phyloP scores from a whole-genome alignment of 2,797 vertebrate genomes.

The Sebastes nivosus region DNA sequence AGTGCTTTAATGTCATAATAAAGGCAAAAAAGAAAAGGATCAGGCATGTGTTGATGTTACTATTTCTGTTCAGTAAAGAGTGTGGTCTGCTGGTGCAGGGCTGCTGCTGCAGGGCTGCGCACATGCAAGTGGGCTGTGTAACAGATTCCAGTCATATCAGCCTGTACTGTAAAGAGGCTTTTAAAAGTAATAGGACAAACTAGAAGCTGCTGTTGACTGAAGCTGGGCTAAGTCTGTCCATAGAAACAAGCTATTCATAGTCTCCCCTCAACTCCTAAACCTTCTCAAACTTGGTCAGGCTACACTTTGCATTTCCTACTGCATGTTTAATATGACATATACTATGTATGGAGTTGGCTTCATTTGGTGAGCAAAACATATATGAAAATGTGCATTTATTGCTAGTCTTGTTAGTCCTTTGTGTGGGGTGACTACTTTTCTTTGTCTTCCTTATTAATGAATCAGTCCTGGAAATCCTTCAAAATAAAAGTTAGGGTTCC shows the following conservation, averaged over 20 bases:
- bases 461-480: neutral
- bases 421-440: neutral
- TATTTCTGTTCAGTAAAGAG: conserved; percentile 27
- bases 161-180: conserved; percentile 48
- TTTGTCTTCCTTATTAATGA: neutral
- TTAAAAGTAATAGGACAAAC: conserved; percentile 67
- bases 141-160: conserved; percentile 30
- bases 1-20: conserved; percentile 11
- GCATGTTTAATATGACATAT: neutral
- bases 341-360: neutral
- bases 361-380: neutral
- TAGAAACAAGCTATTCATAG: conserved; percentile 87
- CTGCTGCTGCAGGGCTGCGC: neutral
- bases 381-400: neutral
- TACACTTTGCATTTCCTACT: neutral
- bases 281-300: conserved; percentile 47
- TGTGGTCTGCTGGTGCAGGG: conserved; percentile 4
- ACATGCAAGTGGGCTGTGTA: conserved; percentile 40
- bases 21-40: neutral
- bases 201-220: conserved; percentile 53
- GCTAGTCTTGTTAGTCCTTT: neutral
- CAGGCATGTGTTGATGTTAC: conserved; percentile 20
- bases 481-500: neutral
- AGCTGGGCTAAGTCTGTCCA: conserved; percentile 80
- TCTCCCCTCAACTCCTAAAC: conserved; percentile 51